A percentile compares a stretch with the other conserved stretches of the same genome.
Evolutionary conservation across 2,888 invertebrate species (phyloP).

Genomic region (Erebia epiphron): DNA sequence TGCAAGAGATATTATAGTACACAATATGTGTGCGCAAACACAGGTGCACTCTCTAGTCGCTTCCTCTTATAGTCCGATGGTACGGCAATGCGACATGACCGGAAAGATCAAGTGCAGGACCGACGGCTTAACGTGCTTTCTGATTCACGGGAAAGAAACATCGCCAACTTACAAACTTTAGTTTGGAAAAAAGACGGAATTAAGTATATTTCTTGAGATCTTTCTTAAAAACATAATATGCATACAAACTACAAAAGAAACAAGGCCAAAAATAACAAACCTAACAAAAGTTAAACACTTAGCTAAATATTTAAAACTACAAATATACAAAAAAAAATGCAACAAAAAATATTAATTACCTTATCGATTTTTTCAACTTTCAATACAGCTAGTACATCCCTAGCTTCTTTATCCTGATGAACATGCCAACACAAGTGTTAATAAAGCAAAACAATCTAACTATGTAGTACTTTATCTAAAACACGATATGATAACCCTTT

Average conservation of each 20-base stretch:
- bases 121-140: too few species aligned
- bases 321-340: constrained; percentile 37
- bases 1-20: too few species aligned
- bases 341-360: constrained; percentile 58
- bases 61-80: too few species aligned
- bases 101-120: too few species aligned
- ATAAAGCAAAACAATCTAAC: constrained; percentile 58
- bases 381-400: constrained; percentile 81
- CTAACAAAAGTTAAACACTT: background rate
- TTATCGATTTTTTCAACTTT: constrained; percentile 81
- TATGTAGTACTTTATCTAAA: constrained; percentile 1
- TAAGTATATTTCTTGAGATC: too few species aligned
- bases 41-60: too few species aligned
- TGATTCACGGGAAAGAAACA: too few species aligned
- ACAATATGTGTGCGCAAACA: too few species aligned
- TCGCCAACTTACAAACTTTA: too few species aligned
- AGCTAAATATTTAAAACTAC: background rate
- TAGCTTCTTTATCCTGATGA: constrained; percentile 71
- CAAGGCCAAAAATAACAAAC: background rate
- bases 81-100: too few species aligned
- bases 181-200: too few species aligned
- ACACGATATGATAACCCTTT: too few species aligned
- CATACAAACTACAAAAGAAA: background rate
- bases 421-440: constrained; percentile 63
- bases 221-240: background rate